phyloP scores from a whole-genome alignment of 2,113 vertebrate genomes.

The Solea senegalensis region DNA sequence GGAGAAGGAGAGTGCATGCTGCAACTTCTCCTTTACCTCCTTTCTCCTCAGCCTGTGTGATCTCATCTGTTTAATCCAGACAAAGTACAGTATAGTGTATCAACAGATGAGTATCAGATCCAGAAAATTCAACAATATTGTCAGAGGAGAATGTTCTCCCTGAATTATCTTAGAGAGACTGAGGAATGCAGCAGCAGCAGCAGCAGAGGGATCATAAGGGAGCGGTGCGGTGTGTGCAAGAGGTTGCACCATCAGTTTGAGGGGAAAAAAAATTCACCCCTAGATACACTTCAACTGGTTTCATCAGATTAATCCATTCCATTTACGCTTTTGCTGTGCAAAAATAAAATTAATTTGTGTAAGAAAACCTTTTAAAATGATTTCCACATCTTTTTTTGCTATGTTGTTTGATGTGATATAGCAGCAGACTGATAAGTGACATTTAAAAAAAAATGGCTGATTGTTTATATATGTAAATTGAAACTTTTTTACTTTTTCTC shows the following conservation, averaged over 20 bases:
- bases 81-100: neutral
- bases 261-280: neutral
- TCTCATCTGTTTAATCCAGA: slow-evolving; percentile 16
- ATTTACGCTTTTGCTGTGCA: slow-evolving; percentile 1
- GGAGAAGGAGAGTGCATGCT: slow-evolving; percentile 5
- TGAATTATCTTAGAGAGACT: neutral
- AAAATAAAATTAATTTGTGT: too few species aligned
- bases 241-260: slow-evolving; percentile 28
- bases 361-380: too few species aligned
- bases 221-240: slow-evolving; percentile 1
- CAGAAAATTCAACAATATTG: neutral
- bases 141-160: neutral
- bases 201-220: neutral
- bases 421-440: too few species aligned
- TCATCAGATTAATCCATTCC: slow-evolving; percentile 21
- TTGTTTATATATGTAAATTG: too few species aligned
- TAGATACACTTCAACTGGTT: slow-evolving; percentile 8
- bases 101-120: slow-evolving; percentile 2
- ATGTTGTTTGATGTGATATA: too few species aligned
- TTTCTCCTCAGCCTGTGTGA: neutral
- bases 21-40: neutral
- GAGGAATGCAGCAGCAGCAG: slow-evolving; percentile 19
- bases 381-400: too few species aligned
- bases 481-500: too few species aligned
- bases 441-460: too few species aligned